These are phyloP conservation scores for Porites cylindrica DNA, from an alignment of 92 coral and sea anemone species.

Conservation along the genomic window DNA sequence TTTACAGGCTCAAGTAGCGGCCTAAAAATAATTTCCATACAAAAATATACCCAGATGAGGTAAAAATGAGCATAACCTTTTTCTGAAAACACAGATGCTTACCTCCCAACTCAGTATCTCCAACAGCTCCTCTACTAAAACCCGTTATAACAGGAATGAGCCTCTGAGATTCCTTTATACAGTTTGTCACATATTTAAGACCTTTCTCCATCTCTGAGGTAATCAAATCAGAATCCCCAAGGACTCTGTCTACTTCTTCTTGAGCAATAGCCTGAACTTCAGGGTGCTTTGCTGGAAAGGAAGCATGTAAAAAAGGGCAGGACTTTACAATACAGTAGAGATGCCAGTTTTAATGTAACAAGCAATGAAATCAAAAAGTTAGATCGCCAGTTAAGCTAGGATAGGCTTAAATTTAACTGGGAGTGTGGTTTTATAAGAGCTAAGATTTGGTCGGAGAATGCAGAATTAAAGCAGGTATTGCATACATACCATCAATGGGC, in stretches of 20 bases:
- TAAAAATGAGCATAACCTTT: too few relatives aligned
- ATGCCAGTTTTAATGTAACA: background rate
- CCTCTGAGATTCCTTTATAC: conserved; percentile 70
- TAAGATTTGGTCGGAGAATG: too few relatives aligned
- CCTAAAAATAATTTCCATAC: background rate
- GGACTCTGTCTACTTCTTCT: conserved; percentile 56
- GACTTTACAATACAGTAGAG: background rate
- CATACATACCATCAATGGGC: too few relatives aligned
- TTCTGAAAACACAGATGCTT: background rate
- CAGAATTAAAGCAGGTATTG: too few relatives aligned
- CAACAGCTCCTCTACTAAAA: conserved; percentile 59
- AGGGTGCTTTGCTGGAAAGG: conserved; percentile 47
- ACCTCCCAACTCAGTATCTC: conserved; percentile 67
- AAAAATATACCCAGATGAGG: too few relatives aligned
- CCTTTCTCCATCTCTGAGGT: conserved; percentile 30
- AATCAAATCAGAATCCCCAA: conserved; percentile 13
- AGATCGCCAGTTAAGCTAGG: too few relatives aligned
- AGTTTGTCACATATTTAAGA: conserved; percentile 51
- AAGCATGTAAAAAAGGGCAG: background rate
- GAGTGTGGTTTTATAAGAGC: too few relatives aligned
- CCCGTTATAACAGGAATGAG: conserved; percentile 54
- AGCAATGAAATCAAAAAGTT: too few relatives aligned
- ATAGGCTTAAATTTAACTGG: too few relatives aligned
- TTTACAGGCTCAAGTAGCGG: too few relatives aligned
- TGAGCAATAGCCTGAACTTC: conserved; percentile 43